Base-by-base conservation (phyloP, 2,113 vertebrate species). In the Cavia aperea region DNA sequence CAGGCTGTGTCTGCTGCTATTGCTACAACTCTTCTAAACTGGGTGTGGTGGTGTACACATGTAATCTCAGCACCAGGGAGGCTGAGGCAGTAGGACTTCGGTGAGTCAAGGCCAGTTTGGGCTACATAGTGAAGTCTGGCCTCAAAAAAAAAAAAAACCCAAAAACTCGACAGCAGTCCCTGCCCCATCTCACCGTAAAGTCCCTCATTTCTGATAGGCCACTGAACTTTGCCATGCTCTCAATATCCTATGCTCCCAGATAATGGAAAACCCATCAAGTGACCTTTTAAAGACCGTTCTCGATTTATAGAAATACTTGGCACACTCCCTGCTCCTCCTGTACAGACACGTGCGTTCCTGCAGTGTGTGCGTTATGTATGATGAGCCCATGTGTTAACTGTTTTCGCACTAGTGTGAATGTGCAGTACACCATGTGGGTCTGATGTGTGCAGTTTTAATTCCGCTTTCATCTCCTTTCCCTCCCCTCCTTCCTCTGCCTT, bases 401-500 rank as follows among this genome's bases (percentile, higher is more conserved):
- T 72, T 43, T 39, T 9, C 9, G 23, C 51, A 12, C 12, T 9
- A 12, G 51, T 54, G 51, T 54, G 51, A 54, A 54, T 54, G 6
- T 12, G 51, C 8, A 54, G 51, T 2, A 54, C 51, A 12, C 51
- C 8, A 12, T 54, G 51, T 26, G 72, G 72, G 26, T 7, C 13
- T 2, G 31, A 68, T 7, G 33, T 5, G 19, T 4, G 12, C 68
- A 19, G 62, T 26, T 10, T 39, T 9, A 2, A 24, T 24, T 11
- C 39, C 2, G 6, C 7, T 73, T 46, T 4, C 13, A 5, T 6
- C 73, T 1, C 23, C 3, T 15, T 29, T 15, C 63, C 11, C 39
- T n/a, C 12, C 31, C 13, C 36, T 39, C 68, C 33, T 26, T 46
- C 4, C 24, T 9, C 2, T 75, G 5, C 43, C 72, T 29, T 49